Evolutionary conservation across 2,888 invertebrate genomes (phyloP), one percentile per base, ranked within the genome.

Genomic region (Bellardia pandia): DNA sequence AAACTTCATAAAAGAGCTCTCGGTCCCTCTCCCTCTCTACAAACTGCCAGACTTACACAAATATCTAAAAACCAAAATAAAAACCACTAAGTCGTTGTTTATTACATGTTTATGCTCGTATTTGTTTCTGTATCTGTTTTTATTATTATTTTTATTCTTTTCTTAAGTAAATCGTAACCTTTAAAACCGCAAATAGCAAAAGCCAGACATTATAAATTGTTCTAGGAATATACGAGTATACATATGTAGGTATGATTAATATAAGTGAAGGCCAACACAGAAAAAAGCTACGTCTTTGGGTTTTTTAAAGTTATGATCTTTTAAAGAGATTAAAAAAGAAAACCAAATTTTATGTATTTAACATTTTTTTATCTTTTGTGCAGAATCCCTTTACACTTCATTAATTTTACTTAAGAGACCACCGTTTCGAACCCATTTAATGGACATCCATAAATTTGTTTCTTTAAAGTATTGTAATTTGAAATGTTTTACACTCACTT

Each of bases 401-500:
- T 83, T 86, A 86, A 86, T 79, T 83, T 79, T 79, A 71, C 71
- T 75, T 83, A 79, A 75, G 78, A 75, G 82, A 69, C 78, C 75
- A 66, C 16, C 56, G 60, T 33, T 64, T 64, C 56, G 71, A 78
- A 79, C 78, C 51, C 68, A 78, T 82, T 60, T 82, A 82, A 78
- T 83, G 69, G 74, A 72, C 75, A 75, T n/a, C 66, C 42, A 86
- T 86, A 86, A 74, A 78, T 83, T 75, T 68, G 62, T 62, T 76
- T 37, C 62, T 56, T 71, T 64, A 75, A 79, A 83, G 71, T 86
- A 79, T 83, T 83, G 71, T 86, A 79, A 86, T 83, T 83, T 76
- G 64, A 82, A 86, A 86, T 86, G 82, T 86, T 79, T 86, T 86
- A 86, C 83, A 86, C 64, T 74, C 83, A 82, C 74, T 86, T 86